Evolutionary conservation across 1,140 invertebrate species (phyloP).

Genomic region (Formica selysi): DNA sequence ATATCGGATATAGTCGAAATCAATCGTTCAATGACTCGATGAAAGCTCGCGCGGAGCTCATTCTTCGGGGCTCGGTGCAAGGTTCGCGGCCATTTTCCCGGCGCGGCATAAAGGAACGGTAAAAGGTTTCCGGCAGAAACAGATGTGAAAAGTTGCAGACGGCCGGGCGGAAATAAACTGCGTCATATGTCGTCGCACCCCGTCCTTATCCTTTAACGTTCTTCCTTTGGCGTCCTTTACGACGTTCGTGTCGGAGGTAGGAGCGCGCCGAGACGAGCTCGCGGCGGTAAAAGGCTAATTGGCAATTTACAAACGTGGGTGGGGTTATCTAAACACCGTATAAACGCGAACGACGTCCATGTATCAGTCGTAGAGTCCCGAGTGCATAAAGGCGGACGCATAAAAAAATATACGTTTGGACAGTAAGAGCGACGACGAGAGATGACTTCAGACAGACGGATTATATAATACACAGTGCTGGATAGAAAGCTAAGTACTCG

Average conservation of each 20-base stretch:
- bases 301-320: constrained; percentile 70
- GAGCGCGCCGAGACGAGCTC: not conserved
- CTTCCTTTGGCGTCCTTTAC: constrained; percentile 48
- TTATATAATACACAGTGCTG: not conserved
- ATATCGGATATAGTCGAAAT: constrained; percentile 57
- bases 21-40: constrained; percentile 45
- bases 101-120: constrained; percentile 41
- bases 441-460: constrained; percentile 13
- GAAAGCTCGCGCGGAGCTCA: not conserved
- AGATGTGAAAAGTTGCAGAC: constrained; percentile 59
- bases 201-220: constrained; percentile 54
- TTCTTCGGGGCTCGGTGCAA: not conserved
- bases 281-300: constrained; percentile 77
- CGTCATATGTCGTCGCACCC: constrained; percentile 7
- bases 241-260: constrained; percentile 18
- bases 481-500: constrained; percentile 26
- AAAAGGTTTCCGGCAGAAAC: constrained; percentile 52
- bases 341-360: constrained; percentile 54
- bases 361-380: not conserved
- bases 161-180: constrained; percentile 43
- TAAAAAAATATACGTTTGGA: constrained; percentile 38
- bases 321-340: constrained; percentile 73
- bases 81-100: constrained; percentile 2
- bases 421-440: not conserved
- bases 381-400: constrained; percentile 16